Base-by-base conservation (phyloP, 1,140 invertebrate species). In the Ceratoteleas bidentatus region DNA sequence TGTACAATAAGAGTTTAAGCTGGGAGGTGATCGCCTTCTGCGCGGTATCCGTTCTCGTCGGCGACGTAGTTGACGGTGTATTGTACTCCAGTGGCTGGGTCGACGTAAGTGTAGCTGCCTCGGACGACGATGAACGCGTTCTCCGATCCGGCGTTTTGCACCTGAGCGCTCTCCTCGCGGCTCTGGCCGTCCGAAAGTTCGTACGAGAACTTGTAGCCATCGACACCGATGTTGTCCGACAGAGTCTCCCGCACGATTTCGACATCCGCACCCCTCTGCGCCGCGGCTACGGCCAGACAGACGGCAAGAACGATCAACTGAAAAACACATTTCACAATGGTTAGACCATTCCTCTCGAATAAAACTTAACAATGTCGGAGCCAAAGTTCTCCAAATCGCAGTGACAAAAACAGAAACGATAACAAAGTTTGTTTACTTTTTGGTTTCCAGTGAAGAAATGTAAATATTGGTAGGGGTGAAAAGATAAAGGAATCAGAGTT, bases 121-220 rank as follows among this genome's bases (percentile, higher is more conserved):
- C 45, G 45, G 13, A 79, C 52, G 9, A 50, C 60, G 6, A 66
- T n/a, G 49, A 61, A 36, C 9, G 49, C 50, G 43, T 68, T 32
- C 45, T 68, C 50, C 4, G 62, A 38, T 68, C 64, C 64, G n/a
- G 36, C 50, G 14, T 56, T 43, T 33, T 90, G 89, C 9, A 95
- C 77, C 32, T 91, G 85, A 2, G 92, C 94, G 47, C 90, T 84
- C 87, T 95, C 94, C 6, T 92, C 87, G 3, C 90, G 86, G 0
- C 84, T 75, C 69, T 93, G 92, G 8, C 94, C 94, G 79, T 95
- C 93, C 80, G 93, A 93, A 8, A 94, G 92, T 83, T 94, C 93
- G 24, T 92, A 92, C 6, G 88, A 3, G 13, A 47, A 47, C 10
- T 47, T 47, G 45, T 47, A 47, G 5, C 45, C 45, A 13, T n/a